A percentile compares a stretch with the other conserved stretches of the same genome.
These are phyloP conservation scores for Pangasius larnaudii DNA, from an alignment of 2,797 vertebrate species.

Conservation along the genomic window DNA sequence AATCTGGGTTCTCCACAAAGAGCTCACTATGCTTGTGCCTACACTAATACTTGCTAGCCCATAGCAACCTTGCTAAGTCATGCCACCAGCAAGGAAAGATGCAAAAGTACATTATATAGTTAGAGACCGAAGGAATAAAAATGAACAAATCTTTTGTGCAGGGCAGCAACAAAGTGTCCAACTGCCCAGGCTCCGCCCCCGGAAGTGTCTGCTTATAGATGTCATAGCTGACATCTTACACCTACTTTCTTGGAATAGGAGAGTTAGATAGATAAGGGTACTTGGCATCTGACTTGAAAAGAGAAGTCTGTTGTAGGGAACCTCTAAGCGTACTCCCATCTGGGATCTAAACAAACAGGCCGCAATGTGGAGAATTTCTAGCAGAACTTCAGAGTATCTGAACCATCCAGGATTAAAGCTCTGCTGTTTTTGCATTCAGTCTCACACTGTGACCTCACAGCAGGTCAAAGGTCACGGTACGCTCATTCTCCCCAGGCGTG, in stretches of 20 bases:
- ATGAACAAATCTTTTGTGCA: neutral
- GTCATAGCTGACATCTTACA: neutral
- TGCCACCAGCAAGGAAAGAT: neutral
- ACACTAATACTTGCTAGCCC: neutral
- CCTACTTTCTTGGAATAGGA: neutral
- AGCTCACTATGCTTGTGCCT: neutral
- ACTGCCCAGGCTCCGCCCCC: neutral
- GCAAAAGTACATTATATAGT: neutral
- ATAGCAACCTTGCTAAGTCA: neutral
- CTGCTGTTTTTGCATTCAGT: neutral
- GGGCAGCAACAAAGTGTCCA: neutral
- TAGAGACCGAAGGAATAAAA: neutral
- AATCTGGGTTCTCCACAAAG: neutral
- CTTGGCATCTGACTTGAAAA: neutral
- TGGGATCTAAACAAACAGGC: neutral
- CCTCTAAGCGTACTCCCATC: neutral
- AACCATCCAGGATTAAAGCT: constrained; percentile 25
- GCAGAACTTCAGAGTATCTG: constrained; percentile 1
- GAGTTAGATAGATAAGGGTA: neutral
- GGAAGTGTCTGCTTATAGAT: neutral
- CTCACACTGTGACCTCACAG: constrained; percentile 18
- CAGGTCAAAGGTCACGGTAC: constrained; percentile 39
- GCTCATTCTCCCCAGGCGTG: constrained; percentile 7
- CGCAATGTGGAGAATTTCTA: neutral
- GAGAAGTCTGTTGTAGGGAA: neutral